phyloP scores from a whole-genome alignment of 2,888 invertebrate species.

The Caenorhabditis angaria region DNA sequence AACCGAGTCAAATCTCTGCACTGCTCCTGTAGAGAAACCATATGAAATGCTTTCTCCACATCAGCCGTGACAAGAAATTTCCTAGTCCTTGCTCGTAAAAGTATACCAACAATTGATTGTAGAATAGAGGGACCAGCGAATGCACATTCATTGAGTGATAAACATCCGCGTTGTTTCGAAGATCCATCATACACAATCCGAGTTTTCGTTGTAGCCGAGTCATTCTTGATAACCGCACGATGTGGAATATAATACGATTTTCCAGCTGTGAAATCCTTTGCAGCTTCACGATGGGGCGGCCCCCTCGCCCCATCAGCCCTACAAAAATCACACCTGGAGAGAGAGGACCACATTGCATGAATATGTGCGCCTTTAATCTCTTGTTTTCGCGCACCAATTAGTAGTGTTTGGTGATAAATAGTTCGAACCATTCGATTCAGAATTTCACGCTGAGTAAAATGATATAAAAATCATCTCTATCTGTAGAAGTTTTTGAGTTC shows the following conservation, averaged over 20 bases:
- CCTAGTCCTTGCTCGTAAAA: too few species aligned
- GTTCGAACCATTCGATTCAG: too few species aligned
- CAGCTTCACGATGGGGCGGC: too few species aligned
- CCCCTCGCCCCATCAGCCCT: too few species aligned
- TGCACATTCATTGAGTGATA: background rate
- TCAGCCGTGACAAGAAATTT: slow-evolving; percentile 18
- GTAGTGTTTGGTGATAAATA: too few species aligned
- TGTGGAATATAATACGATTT: background rate
- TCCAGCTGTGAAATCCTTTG: background rate
- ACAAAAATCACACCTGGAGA: too few species aligned
- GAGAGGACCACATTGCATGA: too few species aligned
- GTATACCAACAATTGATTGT: background rate
- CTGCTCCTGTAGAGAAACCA: slow-evolving; percentile 24
- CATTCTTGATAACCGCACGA: background rate
- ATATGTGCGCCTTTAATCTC: too few species aligned
- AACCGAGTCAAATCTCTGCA: slow-evolving; percentile 47
- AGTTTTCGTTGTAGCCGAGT: background rate
- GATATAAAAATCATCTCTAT: too few species aligned
- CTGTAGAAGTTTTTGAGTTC: too few species aligned
- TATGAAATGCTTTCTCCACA: slow-evolving; percentile 54
- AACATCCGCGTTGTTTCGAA: background rate
- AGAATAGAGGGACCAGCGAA: background rate
- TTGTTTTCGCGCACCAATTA: too few species aligned
- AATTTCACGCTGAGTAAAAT: too few species aligned
- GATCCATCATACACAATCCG: background rate